phyloP scores from a whole-genome alignment of 2,888 invertebrate species.

The Dione vanillae region DNA sequence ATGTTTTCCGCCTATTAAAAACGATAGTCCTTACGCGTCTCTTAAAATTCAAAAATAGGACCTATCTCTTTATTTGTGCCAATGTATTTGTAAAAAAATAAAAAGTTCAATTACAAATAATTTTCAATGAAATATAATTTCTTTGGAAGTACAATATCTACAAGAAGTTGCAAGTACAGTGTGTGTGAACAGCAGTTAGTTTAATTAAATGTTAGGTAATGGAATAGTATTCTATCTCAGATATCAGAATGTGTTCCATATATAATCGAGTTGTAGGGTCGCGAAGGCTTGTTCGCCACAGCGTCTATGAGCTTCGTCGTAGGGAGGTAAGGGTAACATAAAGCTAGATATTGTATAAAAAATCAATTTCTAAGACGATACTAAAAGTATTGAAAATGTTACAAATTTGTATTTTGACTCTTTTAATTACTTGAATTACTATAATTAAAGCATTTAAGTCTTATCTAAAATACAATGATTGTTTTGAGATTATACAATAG shows the following conservation, averaged over 20 bases:
- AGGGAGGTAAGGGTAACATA: slow-evolving; percentile 79
- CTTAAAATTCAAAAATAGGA: slow-evolving; percentile 26
- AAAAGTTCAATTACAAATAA: not conserved
- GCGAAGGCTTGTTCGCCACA: slow-evolving; percentile 67
- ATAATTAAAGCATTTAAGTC: slow-evolving; percentile 38
- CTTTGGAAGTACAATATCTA: slow-evolving; percentile 46
- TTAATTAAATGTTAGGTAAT: slow-evolving; percentile 27
- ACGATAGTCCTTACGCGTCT: slow-evolving; percentile 18
- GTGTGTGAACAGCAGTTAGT: slow-evolving; percentile 26
- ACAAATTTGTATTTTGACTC: slow-evolving; percentile 83
- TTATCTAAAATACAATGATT: not conserved
- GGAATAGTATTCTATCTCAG: slow-evolving; percentile 66
- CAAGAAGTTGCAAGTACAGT: slow-evolving; percentile 22
- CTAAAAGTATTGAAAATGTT: slow-evolving; percentile 81
- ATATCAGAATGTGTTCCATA: slow-evolving; percentile 73
- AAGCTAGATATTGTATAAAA: slow-evolving; percentile 66
- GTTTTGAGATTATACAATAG: slow-evolving; percentile 45
- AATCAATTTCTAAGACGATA: slow-evolving; percentile 77
- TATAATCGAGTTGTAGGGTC: slow-evolving; percentile 61
- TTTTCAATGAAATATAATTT: slow-evolving; percentile 20
- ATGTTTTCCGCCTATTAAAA: slow-evolving; percentile 36
- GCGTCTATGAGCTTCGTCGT: slow-evolving; percentile 79
- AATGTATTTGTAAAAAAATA: slow-evolving; percentile 18
- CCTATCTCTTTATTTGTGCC: slow-evolving; percentile 36
- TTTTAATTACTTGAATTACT: slow-evolving; percentile 41